Base-by-base conservation (phyloP, 2,888 invertebrate species). In the Cosmopolites sordidus region DNA sequence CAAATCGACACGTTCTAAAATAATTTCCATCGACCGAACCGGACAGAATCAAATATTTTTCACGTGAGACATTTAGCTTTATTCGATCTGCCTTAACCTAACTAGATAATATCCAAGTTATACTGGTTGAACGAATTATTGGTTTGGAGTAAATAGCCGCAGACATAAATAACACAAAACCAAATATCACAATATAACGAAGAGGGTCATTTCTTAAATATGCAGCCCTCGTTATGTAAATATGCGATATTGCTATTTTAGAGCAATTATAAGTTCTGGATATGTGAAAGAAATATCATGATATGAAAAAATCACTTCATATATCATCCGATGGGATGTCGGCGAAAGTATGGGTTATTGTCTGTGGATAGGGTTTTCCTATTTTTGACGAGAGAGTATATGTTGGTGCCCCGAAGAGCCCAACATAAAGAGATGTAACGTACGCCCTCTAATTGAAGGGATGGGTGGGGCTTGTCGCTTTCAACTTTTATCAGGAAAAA, bases 201-300 rank as follows among this genome's bases (percentile, higher is more conserved):
- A 64, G 63, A 62, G 61, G 62, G 58, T 4, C 61, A 60, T n/a
- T 60, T 58, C 60, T 64, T 61, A 66, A 67, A 65, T 64, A 68
- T 68, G 64, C 68, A 68, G 66, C 66, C 66, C 62, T 54, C 58
- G 58, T 50, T 55, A 55, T 58, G 58, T 57, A 59, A 58, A 64
- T 64, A 60, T 64, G 64, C 56, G 61, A 49, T 56, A 59, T 51
- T 51, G 59, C 63, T 55, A 62, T 65, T 66, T 69, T 70, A 70
- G 69, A 70, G 69, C 69, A 70, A 65, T 64, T 67, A 67, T 68
- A 66, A 51, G 66, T 66, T 66, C 63, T 60, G 56, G 61, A 65
- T 63, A 62, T 68, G 66, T 68, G 68, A 69, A 66, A 64, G 60
- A 67, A 66, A 67, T 68, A 65, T 66, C 65, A 65, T 66, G 63